Evolutionary conservation across 1,140 invertebrate genomes (phyloP), one percentile per base, ranked within the genome.

Genomic region (Zaprionus vittiger): DNA sequence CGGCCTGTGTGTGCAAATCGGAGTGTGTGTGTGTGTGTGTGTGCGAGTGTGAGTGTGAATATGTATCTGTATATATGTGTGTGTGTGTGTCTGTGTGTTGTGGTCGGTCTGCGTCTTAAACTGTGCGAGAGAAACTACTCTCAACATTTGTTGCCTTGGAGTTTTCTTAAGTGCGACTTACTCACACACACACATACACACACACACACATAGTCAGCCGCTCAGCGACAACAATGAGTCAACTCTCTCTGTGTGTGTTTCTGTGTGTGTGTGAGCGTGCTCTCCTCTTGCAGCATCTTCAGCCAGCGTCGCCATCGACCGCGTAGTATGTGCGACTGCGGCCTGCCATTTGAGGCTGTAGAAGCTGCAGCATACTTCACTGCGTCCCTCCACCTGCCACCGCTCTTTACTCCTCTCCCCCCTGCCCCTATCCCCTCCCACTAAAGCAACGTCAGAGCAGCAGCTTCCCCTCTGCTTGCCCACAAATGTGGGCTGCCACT

Each of bases 401-500:
- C 31, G 2, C 65, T 24, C 28, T 49, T 0, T 22, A 17, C 41
- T 60, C 41, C 28, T 12, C 12, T 28, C 22, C 47, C 24, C 1
- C 15, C 34, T 31, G 5, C 7, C n/a, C 2, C 5, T 20, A 20
- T 38, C 44, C 22, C 28, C 11, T 15, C 15, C 44, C 44, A 22
- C 44, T 28, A 22, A 38, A 57, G 52, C 28, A 11, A 17, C n/a
- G 31, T 44, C 22, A 12, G 15, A 49, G 28, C 20, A 41, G 56
- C 62, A 26, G 60, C 59, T 72, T 52, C 73, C n/a, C 41, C 69
- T 76, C 17, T 17, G 44, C 55, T 47, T 68, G 73, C 68, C 84
- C 85, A 70, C 85, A 90, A 90, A 77, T 90, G 86, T 90, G 85
- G 85, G 85, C 70, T 90, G 85, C 85, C 84, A 89, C 85, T 87